phyloP scores from a whole-genome alignment of 2,888 invertebrate species.

The Arrhopalites spinosus region DNA sequence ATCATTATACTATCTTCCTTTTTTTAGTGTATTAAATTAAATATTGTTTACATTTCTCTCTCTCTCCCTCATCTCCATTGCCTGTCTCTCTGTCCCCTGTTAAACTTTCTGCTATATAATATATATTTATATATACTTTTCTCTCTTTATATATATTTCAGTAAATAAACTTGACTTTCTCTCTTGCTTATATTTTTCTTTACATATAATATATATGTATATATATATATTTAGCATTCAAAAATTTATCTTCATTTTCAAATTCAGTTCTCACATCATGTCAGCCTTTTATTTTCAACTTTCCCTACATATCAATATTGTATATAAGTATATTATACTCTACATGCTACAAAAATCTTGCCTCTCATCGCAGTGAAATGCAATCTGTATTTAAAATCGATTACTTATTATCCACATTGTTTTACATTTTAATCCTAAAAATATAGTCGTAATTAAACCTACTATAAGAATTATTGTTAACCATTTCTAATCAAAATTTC shows the following conservation, averaged over 20 bases:
- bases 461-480: too few relatives aligned
- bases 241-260: background rate
- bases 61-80: background rate
- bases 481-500: too few relatives aligned
- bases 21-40: too few relatives aligned
- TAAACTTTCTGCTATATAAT: background rate
- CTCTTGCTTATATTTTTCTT: background rate
- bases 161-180: background rate
- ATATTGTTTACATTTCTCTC: background rate
- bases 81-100: background rate
- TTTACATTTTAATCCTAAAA: background rate
- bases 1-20: background rate
- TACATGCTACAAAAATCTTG: background rate
- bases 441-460: background rate
- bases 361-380: too few relatives aligned
- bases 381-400: too few relatives aligned
- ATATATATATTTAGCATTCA: background rate
- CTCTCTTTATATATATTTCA: background rate
- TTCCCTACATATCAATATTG: background rate
- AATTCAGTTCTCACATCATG: conserved; percentile 9
- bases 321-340: background rate
- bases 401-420: background rate
- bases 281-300: conserved; percentile 11
- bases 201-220: background rate
- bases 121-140: conserved; percentile 2